These are phyloP conservation scores for Diaprepes abbreviatus DNA, from an alignment of 2,888 invertebrate genomes.

Conservation along the genomic window DNA sequence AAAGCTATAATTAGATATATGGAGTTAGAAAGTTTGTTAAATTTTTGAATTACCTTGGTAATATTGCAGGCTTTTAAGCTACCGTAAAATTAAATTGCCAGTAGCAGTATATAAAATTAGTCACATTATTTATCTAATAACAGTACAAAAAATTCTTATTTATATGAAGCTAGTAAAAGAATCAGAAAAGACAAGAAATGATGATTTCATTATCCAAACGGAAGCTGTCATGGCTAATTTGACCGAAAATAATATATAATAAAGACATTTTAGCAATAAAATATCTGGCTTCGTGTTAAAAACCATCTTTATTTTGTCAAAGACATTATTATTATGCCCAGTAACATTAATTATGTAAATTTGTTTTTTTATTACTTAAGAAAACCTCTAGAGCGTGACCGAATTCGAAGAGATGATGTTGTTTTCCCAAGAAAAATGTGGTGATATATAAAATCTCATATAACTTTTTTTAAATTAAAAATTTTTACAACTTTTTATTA, in stretches of 20 bases:
- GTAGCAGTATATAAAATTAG: not conserved
- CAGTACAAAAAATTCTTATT: not conserved
- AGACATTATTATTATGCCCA: not conserved
- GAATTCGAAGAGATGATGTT: not conserved
- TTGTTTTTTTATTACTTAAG: not conserved
- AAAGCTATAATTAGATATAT: no score
- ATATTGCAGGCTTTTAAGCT: not conserved
- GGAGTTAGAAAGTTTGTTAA: not conserved
- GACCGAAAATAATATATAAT: conserved; percentile 1
- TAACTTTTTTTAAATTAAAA: no score
- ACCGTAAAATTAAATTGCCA: not conserved
- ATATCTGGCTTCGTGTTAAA: not conserved
- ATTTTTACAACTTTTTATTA: no score
- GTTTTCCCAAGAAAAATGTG: no score
- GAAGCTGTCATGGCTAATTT: not conserved
- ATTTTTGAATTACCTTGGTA: not conserved
- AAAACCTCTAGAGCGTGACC: not conserved
- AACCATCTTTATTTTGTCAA: not conserved
- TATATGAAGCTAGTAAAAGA: not conserved
- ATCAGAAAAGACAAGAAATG: not conserved
- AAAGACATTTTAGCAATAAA: not conserved
- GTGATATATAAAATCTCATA: no score
- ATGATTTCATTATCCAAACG: not conserved
- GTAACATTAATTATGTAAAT: not conserved
- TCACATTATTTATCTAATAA: conserved; percentile 3